Base-by-base conservation (phyloP, 1,140 invertebrate species). In the Aricia agestis region DNA sequence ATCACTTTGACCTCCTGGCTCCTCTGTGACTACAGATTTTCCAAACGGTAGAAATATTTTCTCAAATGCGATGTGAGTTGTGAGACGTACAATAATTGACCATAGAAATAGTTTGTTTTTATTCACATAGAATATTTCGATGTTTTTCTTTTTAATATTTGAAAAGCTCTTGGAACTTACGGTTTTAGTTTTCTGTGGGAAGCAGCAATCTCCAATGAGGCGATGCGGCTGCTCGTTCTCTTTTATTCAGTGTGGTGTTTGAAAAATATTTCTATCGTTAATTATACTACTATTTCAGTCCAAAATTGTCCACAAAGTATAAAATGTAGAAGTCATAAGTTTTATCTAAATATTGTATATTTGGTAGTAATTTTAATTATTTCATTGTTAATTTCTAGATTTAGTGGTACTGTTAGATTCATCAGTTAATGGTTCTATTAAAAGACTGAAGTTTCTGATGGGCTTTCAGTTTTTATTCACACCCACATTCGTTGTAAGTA, bases 391-490 rank as follows among this genome's bases (percentile, higher is more conserved):
- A 73, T 82, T 79, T 77, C 71, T 77, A 71, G 45, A 76, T 79
- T 13, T 63, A 63, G 59, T 79, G 79, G 73, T 82, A 80, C 78
- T 84, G 82, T 85, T 89, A 89, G 84, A 80, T 87, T 73, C 74
- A 83, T 84, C 80, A 85, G 59, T 77, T 82, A 81, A 83, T 85
- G 81, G 82, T 87, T 90, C 86, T 88, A 90, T 84, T 89, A 90
- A 90, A 88, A 90, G 87, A 90, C 87, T 90, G 87, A 88, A 87
- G 59, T 63, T 87, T 84, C 76, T 83, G 45, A 19, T 63, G 59
- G 18, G 9, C 11, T 7, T 42, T 74, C 73, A n/a, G 13, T 73
- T 69, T 79, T 75, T 66, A 2, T 36, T 36, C 36, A 36, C 36
- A 36, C 5, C 36, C 36, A n/a, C n/a, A n/a, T n/a, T n/a, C n/a